phyloP scores from a whole-genome alignment of 2,113 vertebrate genomes.

The Cyanoramphus novaezelandiae region DNA sequence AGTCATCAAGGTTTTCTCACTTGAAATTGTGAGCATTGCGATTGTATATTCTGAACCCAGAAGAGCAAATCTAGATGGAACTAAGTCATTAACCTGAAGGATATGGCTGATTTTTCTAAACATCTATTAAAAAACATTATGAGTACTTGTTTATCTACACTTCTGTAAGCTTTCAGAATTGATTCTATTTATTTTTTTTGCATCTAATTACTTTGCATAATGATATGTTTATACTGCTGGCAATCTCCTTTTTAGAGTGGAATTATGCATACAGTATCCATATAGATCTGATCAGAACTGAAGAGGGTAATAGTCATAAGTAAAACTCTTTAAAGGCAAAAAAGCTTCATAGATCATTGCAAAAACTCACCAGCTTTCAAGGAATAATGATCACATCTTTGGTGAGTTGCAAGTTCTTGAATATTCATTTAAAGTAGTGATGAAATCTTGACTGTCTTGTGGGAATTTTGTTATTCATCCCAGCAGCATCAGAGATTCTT shows the following conservation, averaged over 20 bases:
- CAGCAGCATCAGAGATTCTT: neutral
- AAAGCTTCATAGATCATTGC: neutral
- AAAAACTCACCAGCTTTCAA: neutral
- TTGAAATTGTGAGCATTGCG: constrained; percentile 22
- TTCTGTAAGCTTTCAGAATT: constrained; percentile 20
- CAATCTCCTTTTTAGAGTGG: constrained; percentile 20
- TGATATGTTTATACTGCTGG: constrained; percentile 60
- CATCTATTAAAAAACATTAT: constrained; percentile 43
- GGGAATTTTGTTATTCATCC: neutral
- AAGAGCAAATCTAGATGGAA: constrained; percentile 27
- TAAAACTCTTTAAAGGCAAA: neutral
- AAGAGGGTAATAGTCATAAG: neutral
- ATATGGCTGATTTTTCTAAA: constrained; percentile 58
- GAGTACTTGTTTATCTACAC: constrained; percentile 40
- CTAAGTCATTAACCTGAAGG: constrained; percentile 57
- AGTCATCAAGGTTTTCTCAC: neutral
- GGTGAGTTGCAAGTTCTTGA: neutral
- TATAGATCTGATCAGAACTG: neutral
- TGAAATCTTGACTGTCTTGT: neutral
- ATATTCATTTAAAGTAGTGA: neutral
- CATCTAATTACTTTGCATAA: constrained; percentile 64
- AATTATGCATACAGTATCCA: constrained; percentile 9
- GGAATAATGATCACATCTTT: neutral
- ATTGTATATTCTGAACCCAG: constrained; percentile 3
- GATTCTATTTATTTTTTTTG: constrained; percentile 56